These are phyloP conservation scores for Stylophora pistillata DNA, from an alignment of 64 coral and sea anemone genomes.

Conservation along the genomic window DNA sequence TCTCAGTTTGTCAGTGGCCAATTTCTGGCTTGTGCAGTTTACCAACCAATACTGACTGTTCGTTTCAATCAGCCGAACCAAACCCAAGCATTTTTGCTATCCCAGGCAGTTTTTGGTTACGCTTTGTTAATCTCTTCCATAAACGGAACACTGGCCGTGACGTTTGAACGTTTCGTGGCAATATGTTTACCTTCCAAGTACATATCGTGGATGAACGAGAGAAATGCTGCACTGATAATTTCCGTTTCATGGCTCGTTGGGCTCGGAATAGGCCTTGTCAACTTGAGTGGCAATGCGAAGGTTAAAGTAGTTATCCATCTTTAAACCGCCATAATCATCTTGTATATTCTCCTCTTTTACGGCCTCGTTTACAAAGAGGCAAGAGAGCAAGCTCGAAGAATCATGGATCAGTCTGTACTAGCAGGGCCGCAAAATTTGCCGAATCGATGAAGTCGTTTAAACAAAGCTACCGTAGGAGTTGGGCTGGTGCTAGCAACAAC, in stretches of 20 bases:
- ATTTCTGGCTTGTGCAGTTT: not conserved
- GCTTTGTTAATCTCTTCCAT: not conserved
- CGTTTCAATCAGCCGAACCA: not conserved
- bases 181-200: conserved; percentile 7
- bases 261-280: not conserved
- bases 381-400: not conserved
- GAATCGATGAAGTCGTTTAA: not conserved
- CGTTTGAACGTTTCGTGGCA: conserved; percentile 3
- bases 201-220: not conserved
- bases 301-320: not conserved
- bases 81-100: not conserved
- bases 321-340: not conserved
- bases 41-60: not conserved
- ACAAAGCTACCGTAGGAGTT: not conserved
- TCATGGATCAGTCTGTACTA: not conserved
- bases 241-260: not conserved
- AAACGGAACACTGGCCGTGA: not conserved
- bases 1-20: conserved; percentile 17
- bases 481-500: not conserved
- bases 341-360: not conserved
- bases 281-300: not conserved
- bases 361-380: conserved; percentile 1
- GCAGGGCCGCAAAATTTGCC: not conserved
- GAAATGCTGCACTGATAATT: not conserved
- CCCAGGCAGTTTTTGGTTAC: not conserved